Base-by-base conservation (phyloP, 2,113 vertebrate genomes). In the Notarius lentiginosus region DNA sequence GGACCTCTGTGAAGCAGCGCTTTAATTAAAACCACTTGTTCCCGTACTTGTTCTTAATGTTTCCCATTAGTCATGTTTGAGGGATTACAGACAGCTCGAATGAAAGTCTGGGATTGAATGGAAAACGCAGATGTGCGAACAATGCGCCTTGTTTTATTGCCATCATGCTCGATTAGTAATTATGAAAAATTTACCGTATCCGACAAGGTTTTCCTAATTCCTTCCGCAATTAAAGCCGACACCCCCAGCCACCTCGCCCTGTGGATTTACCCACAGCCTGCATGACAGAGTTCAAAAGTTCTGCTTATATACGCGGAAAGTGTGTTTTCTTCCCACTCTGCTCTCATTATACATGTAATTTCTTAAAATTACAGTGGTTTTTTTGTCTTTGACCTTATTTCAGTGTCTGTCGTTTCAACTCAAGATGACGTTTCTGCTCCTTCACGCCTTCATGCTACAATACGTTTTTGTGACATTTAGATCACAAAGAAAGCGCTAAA, bases 21-120 rank as follows among this genome's bases (percentile, higher is more conserved):
- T 94, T 94, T 94, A 95, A 95, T 96, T 95, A 94, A 93, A 94
- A 93, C 93, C 94, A 94, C 90, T 94, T 93, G 92, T 92, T 93
- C 88, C 90, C 49, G 87, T 94, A 95, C 90, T 90, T 94, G 90
- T 87, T 86, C 91, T 92, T 94, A 93, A 94, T 94, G 92, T 93
- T 94, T 94, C 92, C 93, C 92, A 94, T 95, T 94, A 94, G 93
- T 94, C 93, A 93, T 92, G 91, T 95, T 94, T 95, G 92, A 94
- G 91, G 93, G 93, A 95, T 95, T 94, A 93, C 93, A 94, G 94
- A 93, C 93, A 90, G 94, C 90, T 93, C 91, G 91, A 93, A 92
- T 93, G 90, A 93, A 94, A 94, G 91, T 94, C 92, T 91, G 89
- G 93, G 92, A 94, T 92, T 92, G 93, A 94, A 95, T 94, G 92